phyloP scores from a whole-genome alignment of 2,888 invertebrate genomes.

The Thecocarcelia acutangulata region DNA sequence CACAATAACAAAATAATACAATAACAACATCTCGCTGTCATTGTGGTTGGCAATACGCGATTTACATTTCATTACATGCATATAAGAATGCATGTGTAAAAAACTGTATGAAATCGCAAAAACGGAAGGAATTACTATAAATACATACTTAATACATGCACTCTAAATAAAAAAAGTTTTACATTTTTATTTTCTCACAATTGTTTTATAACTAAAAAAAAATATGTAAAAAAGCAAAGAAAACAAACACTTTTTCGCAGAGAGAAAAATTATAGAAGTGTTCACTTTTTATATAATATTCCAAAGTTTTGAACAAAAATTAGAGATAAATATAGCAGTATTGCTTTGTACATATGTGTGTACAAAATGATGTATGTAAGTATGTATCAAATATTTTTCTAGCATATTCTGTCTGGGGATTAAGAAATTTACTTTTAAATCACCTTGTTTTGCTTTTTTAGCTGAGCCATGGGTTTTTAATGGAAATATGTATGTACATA shows the following conservation, averaged over 20 bases:
- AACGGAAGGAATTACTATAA: conserved; percentile 27
- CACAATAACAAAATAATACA: conserved; percentile 13
- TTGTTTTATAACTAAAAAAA: neutral
- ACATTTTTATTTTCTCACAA: conserved; percentile 24
- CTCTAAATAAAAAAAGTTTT: conserved; percentile 7
- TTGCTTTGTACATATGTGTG: too few relatives aligned
- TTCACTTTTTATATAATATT: too few relatives aligned
- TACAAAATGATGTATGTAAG: too few relatives aligned
- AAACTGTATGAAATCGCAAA: neutral
- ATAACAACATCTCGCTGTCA: conserved; percentile 9
- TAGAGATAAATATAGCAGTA: too few relatives aligned
- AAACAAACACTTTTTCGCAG: neutral
- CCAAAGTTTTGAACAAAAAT: too few relatives aligned
- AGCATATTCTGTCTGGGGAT: too few relatives aligned
- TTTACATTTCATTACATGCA: neutral
- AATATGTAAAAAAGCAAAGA: neutral
- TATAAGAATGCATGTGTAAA: conserved; percentile 4
- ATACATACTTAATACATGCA: neutral
- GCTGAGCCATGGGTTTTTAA: too few relatives aligned
- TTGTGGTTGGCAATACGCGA: conserved; percentile 55
- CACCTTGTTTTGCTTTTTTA: too few relatives aligned
- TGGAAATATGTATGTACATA: too few relatives aligned
- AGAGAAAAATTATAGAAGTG: too few relatives aligned
- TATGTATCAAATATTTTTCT: too few relatives aligned
- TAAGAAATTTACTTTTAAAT: too few relatives aligned